Evolutionary conservation across 2,888 invertebrate genomes (phyloP), one percentile per base, ranked within the genome.

Genomic region (Neuroscelio doddi): DNA sequence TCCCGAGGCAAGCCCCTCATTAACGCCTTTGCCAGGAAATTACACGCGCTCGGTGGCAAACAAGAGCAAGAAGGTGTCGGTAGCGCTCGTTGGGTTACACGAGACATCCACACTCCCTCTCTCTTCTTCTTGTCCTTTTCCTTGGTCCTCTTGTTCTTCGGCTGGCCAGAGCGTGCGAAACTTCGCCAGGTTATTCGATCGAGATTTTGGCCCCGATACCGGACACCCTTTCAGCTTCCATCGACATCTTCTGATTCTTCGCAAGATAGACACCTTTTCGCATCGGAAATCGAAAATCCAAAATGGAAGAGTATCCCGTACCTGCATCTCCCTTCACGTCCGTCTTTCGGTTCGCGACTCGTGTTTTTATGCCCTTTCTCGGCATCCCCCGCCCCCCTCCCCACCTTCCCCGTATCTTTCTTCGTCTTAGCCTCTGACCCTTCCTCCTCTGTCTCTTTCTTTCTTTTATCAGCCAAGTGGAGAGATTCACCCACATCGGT

Each of bases 21-120:
- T 82, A 82, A 82, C 82, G 82, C 82, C 81, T 82, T 82, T 79
- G 81, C 82, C 80, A 80, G 80, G 82, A 82, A 82, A 82, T 82
- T 82, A 82, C 82, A 82, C 82, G 82, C 81, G 78, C 79, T 78
- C 80, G 77, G 82, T 82, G 80, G 81, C 82, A 80, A 82, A 82
- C 80, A 82, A 82, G 82, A 82, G 80, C 79, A 82, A 80, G 79
- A 81, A 80, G 81, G 77, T 79, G 78, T 77, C 72, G 71, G 76
- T 69, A 69, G 74, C 68, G 73, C 71, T 72, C 70, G 70, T 71
- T 70, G 69, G 73, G 62, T 68, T 76, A 79, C 79, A 77, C 73
- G 74, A 70, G 75, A 76, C 65, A 63, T 50, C 49, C 53, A 63
- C 58, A 55, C 47, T 52, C 36, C 59, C 64, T 70, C 44, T 49